phyloP scores from a whole-genome alignment of 2,797 vertebrate genomes.

The Triplophysa yarkandensis region DNA sequence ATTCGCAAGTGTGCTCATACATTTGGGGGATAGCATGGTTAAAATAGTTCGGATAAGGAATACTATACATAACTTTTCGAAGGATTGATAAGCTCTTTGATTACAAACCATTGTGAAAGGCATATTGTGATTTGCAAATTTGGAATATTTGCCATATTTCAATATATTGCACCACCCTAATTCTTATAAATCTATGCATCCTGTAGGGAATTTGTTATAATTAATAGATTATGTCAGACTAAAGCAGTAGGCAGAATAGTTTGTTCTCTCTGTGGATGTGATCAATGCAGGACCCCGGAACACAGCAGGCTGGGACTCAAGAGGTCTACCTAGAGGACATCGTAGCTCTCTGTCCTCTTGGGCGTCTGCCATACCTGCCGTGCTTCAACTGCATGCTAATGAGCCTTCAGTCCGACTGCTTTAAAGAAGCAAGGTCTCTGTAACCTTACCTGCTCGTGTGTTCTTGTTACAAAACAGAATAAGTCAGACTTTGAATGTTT shows the following conservation, averaged over 20 bases:
- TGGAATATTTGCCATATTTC: too few species aligned
- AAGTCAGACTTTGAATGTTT: neutral
- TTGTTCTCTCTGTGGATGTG: slow-evolving; percentile 27
- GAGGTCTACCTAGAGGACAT: slow-evolving; percentile 48
- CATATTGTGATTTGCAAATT: too few species aligned
- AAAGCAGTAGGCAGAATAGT: neutral
- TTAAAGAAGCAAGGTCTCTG: slow-evolving; percentile 17
- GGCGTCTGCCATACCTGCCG: slow-evolving; percentile 46
- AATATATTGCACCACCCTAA: too few species aligned
- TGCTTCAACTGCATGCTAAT: slow-evolving; percentile 41
- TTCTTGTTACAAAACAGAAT: neutral
- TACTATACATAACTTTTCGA: too few species aligned
- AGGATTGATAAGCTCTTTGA: too few species aligned
- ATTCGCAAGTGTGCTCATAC: too few species aligned
- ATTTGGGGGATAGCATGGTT: too few species aligned
- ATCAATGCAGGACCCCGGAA: slow-evolving; percentile 15
- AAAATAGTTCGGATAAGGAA: too few species aligned
- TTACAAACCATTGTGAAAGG: too few species aligned
- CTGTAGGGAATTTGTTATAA: neutral
- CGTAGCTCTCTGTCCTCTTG: slow-evolving; percentile 20
- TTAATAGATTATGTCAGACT: neutral
- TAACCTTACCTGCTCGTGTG: slow-evolving; percentile 5
- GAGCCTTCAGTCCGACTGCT: slow-evolving; percentile 11
- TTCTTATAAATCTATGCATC: neutral
- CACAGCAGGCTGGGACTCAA: slow-evolving; percentile 12